Base-by-base conservation (phyloP, 2,888 invertebrate genomes). In the Rutpela maculata region DNA sequence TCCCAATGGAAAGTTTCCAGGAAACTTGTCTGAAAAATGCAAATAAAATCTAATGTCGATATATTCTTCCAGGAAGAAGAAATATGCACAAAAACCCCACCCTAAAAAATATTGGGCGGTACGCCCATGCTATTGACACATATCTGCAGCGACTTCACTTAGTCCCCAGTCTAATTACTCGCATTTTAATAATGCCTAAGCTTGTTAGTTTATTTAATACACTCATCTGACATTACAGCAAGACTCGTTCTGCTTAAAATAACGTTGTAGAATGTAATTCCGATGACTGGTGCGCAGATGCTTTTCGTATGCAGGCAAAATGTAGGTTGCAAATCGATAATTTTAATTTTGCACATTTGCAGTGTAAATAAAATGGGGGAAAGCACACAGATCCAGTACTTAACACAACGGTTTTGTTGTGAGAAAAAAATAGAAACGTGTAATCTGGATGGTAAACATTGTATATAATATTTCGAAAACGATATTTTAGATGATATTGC, bases 141-240 rank as follows among this genome's bases (percentile, higher is more conserved):
- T 18, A 19, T 19, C 43, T 19, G 65, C 65, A 18, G 65, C 65
- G 11, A 10, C 62, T 17, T 62, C 62, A 31, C 15, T 62, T n/a
- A 15, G 35, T 65, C 65, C 65, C 31, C 17, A 35, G 38, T 65
- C 65, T 43, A 65, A 65, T 65, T 65, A 65, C 35, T 65, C 38
- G 38, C 65, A 65, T 65, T 65, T 65, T 65, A 65, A 65, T 65
- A 65, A 35, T 65, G 43, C 43, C 65, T 18, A n/a, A 18, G 65
- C 18, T 5, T 19, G 65, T 35, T 35, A 17, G 4, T 65, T 43
- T 65, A 65, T 63, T 63, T 63, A 35, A 17, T 18, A 59, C 19
- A 59, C 59, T 59, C 50, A 50, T 50, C 50, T 50, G 50, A 18
- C 65, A 43, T 18, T 31, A 62, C 35, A 62, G 35, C 35, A 62